A percentile compares a stretch with the other conserved stretches of the same genome.
phyloP scores from a whole-genome alignment of 2,888 invertebrate species.

The Lobophora halterata region DNA sequence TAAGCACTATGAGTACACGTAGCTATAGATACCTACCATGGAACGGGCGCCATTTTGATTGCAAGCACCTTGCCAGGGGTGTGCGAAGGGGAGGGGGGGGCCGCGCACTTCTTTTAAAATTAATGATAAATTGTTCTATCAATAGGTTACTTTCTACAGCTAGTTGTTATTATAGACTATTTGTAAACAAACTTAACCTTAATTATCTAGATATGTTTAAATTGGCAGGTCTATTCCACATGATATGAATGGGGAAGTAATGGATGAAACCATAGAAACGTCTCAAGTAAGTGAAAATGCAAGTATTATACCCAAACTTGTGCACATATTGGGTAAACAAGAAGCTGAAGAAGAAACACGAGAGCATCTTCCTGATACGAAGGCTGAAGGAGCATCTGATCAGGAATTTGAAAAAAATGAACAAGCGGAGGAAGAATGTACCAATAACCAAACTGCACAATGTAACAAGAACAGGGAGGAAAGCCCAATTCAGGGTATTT shows the following conservation, averaged over 20 bases:
- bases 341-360: neutral
- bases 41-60: conserved; percentile 78
- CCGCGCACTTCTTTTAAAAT: conserved; percentile 56
- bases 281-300: conserved; percentile 22
- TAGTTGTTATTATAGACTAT: too few species aligned
- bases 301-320: neutral
- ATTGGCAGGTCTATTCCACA: conserved; percentile 57
- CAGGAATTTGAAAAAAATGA: conserved; percentile 3
- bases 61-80: conserved; percentile 67
- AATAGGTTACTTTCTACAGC: too few species aligned
- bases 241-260: conserved; percentile 68
- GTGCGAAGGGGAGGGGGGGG: conserved; percentile 51
- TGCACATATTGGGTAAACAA: conserved; percentile 1
- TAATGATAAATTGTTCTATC: conserved; percentile 64
- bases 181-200: conserved; percentile 56
- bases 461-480: neutral
- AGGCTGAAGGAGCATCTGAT: conserved; percentile 4
- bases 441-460: neutral
- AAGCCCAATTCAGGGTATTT: neutral
- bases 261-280: conserved; percentile 58
- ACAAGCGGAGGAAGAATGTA: neutral
- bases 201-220: conserved; percentile 38
- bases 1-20: conserved; percentile 57
- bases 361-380: neutral
- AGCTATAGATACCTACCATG: conserved; percentile 57